Evolutionary conservation across 2,888 invertebrate species (phyloP).

Genomic region (Eristalis pertinax): DNA sequence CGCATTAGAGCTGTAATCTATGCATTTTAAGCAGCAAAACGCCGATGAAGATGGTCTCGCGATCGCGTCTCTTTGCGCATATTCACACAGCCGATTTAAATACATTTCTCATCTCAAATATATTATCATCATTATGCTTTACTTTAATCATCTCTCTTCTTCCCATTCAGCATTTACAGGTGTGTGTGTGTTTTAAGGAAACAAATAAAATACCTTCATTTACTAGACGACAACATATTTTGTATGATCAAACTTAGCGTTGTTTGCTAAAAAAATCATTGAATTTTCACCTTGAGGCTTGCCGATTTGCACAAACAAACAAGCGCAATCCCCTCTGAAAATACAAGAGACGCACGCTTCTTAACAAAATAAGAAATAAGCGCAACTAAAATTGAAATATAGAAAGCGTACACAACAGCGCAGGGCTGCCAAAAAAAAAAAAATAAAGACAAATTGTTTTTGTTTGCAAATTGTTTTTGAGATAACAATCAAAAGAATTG

Average conservation of each 20-base stretch:
- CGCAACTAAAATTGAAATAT: neutral
- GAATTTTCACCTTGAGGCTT: neutral
- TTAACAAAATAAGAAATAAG: neutral
- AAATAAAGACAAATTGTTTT: no score
- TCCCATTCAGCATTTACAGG: conserved; percentile 66
- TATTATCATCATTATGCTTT: conserved; percentile 22
- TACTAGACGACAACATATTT: conserved; percentile 54
- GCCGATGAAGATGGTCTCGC: no score
- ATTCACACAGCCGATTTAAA: neutral
- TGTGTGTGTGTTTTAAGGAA: conserved; percentile 42
- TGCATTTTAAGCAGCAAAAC: neutral
- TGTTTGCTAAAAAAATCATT: conserved; percentile 42
- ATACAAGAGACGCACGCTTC: conserved; percentile 27
- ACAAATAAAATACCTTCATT: conserved; percentile 12
- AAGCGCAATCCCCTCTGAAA: no score
- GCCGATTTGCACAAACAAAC: neutral
- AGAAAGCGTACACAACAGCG: conserved; percentile 43
- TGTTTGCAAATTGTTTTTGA: conserved; percentile 80
- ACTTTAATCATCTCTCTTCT: conserved; percentile 61
- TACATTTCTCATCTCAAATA: neutral
- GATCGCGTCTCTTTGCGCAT: neutral
- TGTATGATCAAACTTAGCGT: conserved; percentile 55
- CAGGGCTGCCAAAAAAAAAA: conserved; percentile 31
- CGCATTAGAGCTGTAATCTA: neutral
- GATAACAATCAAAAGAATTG: conserved; percentile 78